These are phyloP conservation scores for Ceratosolen solmsi DNA, from an alignment of 1,140 invertebrate species.

Conservation along the genomic window DNA sequence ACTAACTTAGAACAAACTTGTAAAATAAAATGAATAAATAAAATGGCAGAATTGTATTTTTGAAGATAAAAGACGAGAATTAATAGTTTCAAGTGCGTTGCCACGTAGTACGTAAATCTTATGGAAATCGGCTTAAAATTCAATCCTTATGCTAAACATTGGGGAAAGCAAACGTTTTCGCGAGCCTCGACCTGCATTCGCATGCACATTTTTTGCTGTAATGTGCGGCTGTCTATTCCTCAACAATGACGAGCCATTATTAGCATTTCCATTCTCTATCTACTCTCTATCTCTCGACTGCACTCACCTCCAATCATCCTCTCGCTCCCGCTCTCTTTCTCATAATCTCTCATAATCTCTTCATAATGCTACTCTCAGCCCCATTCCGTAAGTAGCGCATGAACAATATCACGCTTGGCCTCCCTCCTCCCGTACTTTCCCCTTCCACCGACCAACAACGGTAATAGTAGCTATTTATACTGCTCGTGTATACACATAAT, in stretches of 20 bases:
- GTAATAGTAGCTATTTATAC: neutral
- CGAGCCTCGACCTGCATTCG: neutral
- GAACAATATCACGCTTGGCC: constrained; percentile 41
- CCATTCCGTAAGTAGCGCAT: neutral
- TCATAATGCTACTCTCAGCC: constrained; percentile 22
- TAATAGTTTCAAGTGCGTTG: neutral
- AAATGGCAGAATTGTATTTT: too few relatives aligned
- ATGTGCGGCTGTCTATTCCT: neutral
- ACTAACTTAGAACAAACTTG: too few relatives aligned
- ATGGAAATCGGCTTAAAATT: neutral
- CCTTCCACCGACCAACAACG: neutral
- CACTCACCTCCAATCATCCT: neutral
- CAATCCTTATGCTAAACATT: constrained; percentile 15
- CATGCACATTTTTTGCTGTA: neutral
- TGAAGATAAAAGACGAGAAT: too few relatives aligned
- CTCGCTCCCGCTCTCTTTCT: neutral
- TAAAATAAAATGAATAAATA: too few relatives aligned
- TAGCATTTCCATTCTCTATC: constrained; percentile 16
- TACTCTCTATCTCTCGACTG: neutral
- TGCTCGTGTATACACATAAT: neutral
- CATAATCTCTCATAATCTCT: constrained; percentile 31
- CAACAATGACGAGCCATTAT: constrained; percentile 25
- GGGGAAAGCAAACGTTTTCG: constrained; percentile 22
- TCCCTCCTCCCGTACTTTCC: neutral
- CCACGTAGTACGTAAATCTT: neutral